Evolutionary conservation across 1,140 invertebrate genomes (phyloP).

Genomic region (Meteorus sp.): DNA sequence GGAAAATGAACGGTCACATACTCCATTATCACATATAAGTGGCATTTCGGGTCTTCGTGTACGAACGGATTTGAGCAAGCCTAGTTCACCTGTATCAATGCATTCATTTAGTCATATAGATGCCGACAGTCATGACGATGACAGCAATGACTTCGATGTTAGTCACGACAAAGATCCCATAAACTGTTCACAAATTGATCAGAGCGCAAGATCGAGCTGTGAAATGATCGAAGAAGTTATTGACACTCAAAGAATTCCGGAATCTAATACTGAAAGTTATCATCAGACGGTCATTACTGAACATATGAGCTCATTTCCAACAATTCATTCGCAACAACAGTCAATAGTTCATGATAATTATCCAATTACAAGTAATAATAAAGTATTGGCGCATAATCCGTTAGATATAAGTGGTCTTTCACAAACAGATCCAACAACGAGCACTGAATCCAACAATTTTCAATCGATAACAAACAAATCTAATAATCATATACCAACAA

Average conservation of each 20-base stretch:
- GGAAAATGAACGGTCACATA: conserved; percentile 39
- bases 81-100: conserved; percentile 57
- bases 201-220: conserved; percentile 32
- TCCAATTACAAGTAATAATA: conserved; percentile 32
- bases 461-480: conserved; percentile 41
- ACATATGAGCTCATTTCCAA: conserved; percentile 42
- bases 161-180: conserved; percentile 56
- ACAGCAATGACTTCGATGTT: conserved; percentile 43
- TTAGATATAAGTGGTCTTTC: conserved; percentile 37
- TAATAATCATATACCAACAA: conserved; percentile 46
- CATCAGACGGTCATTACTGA: conserved; percentile 49
- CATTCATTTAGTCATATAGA: conserved; percentile 17
- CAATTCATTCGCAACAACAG: conserved; percentile 40
- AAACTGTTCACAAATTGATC: conserved; percentile 38
- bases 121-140: conserved; percentile 32
- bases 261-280: conserved; percentile 29
- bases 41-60: conserved; percentile 45
- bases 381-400: conserved; percentile 38
- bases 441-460: conserved; percentile 47
- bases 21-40: conserved; percentile 41
- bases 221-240: conserved; percentile 29
- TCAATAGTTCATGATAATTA: conserved; percentile 41
- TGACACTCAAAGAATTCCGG: conserved; percentile 29
- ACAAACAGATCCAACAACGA: conserved; percentile 45
- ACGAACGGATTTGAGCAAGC: conserved; percentile 38